Evolutionary conservation across 2,113 vertebrate genomes (phyloP), one percentile per base, ranked within the genome.

Genomic region (Mormyrus iriodes): DNA sequence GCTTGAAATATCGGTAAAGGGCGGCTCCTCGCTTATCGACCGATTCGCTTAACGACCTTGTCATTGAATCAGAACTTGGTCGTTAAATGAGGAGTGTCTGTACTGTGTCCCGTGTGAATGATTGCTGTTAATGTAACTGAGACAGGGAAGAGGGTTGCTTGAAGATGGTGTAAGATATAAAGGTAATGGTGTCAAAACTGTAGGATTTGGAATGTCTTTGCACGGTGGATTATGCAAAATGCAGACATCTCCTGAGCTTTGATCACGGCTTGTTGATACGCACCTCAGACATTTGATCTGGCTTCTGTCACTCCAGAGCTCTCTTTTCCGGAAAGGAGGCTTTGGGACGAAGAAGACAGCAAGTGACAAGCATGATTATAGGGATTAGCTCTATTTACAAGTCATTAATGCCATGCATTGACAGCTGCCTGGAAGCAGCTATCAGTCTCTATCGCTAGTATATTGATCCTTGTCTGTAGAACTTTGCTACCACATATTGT

Each of bases 381-480:
- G 87, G 87, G 85, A 90, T 86, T 31, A 88, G 35, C 55, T 90
- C 19, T 53, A 55, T 87, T 88, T 89, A 88, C 48, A 61, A 88
- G 39, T 92, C 85, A 92, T 92, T 90, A 92, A 88, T 35, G 90
- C 48, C 44, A 31, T 27, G 61, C 88, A 88, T 51, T 27, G 27
- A 65, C 51, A 10, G 69, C 39, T 44, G 65, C 84, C 46, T 69
- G 85, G 58, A 88, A 65, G 61, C 58, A 82, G 48, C 89, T 82
- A 88, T 91, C 91, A 89, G 85, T 89, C 39, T n/a, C 88, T 83
- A 9, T 87, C 89, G n/a, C 82, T 86, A 88, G 84, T 39, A 10
- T 90, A 92, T 92, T 90, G 90, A 92, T 92, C 91, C 85, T 46
- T 79, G 89, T 82, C 49, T 84, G 69, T 19, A n/a, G 88, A 89